Evolutionary conservation across 2,797 vertebrate genomes (phyloP).

Genomic region (Alauda arvensis): DNA sequence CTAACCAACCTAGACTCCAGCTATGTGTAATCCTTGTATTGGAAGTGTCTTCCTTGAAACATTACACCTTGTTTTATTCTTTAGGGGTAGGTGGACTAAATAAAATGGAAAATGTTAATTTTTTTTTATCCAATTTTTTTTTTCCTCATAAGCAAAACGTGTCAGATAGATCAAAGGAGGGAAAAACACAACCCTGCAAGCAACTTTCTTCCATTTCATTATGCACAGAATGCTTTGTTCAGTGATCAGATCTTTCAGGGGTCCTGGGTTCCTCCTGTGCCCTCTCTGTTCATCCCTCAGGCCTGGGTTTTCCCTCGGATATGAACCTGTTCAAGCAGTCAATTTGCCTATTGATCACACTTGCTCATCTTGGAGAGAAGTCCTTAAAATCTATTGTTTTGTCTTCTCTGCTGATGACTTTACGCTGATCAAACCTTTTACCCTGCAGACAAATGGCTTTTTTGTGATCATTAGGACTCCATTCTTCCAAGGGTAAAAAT

Average conservation of each 20-base stretch:
- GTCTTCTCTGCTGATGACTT: background rate
- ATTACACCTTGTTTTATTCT: background rate
- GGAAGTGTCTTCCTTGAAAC: background rate
- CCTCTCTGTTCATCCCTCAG: background rate
- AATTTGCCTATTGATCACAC: background rate
- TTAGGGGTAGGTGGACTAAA: background rate
- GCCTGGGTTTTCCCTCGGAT: background rate
- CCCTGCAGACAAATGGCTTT: slow-evolving; percentile 18
- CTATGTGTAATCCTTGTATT: background rate
- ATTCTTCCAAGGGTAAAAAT: background rate
- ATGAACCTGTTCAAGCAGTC: background rate
- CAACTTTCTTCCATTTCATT: background rate
- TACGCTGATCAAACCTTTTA: background rate
- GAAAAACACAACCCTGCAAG: background rate
- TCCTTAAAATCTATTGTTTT: background rate
- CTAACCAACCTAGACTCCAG: background rate
- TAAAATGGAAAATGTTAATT: background rate
- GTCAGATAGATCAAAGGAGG: background rate
- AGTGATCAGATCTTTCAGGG: background rate
- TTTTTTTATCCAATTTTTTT: background rate
- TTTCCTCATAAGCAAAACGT: background rate
- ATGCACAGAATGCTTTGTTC: background rate
- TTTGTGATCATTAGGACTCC: background rate
- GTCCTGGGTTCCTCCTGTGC: background rate
- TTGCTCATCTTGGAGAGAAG: background rate